Conservation (phyloP, 2,888 invertebrate species). For the Dastarcus helophoroides region DNA sequence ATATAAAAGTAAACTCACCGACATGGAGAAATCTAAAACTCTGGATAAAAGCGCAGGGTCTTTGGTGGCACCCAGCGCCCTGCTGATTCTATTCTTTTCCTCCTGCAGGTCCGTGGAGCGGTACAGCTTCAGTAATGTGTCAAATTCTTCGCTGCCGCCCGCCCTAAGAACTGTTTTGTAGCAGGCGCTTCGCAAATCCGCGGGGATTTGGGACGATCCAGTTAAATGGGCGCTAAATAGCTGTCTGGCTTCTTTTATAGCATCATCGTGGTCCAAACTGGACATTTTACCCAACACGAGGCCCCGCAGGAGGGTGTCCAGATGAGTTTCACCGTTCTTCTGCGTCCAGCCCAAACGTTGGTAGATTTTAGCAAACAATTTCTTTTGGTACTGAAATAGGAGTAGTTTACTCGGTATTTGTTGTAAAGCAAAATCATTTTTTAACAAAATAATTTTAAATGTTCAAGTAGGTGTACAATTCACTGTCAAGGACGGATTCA, state of each 20-base stretch:
- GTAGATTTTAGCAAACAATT: slow-evolving; percentile 61
- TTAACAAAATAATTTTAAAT: too few relatives aligned
- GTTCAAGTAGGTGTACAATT: too few relatives aligned
- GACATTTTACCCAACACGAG: slow-evolving; percentile 75
- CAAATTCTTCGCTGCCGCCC: slow-evolving; percentile 57
- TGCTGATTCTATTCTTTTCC: slow-evolving; percentile 83
- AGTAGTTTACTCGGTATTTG: too few relatives aligned
- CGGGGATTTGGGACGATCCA: slow-evolving; percentile 52
- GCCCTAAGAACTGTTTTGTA: slow-evolving; percentile 73
- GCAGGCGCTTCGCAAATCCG: slow-evolving; percentile 79
- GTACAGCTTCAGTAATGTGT: slow-evolving; percentile 70
- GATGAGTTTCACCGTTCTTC: slow-evolving; percentile 65
- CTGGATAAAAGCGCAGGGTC: slow-evolving; percentile 58
- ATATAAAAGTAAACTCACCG: slow-evolving; percentile 61
- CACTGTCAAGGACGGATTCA: too few relatives aligned
- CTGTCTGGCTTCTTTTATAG: slow-evolving; percentile 63
- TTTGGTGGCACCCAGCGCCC: slow-evolving; percentile 70
- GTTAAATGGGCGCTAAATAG: slow-evolving; percentile 57
- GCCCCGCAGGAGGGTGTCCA: slow-evolving; percentile 75
- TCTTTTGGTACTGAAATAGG: slow-evolving; percentile 49
- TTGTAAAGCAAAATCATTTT: too few relatives aligned
- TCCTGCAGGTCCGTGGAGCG: slow-evolving; percentile 80
- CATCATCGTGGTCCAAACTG: slow-evolving; percentile 65
- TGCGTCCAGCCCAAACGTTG: slow-evolving; percentile 77
- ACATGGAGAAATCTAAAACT: slow-evolving; percentile 71